Conservation (phyloP, 2,888 invertebrate genomes). For the Lithophane ornitopus region DNA sequence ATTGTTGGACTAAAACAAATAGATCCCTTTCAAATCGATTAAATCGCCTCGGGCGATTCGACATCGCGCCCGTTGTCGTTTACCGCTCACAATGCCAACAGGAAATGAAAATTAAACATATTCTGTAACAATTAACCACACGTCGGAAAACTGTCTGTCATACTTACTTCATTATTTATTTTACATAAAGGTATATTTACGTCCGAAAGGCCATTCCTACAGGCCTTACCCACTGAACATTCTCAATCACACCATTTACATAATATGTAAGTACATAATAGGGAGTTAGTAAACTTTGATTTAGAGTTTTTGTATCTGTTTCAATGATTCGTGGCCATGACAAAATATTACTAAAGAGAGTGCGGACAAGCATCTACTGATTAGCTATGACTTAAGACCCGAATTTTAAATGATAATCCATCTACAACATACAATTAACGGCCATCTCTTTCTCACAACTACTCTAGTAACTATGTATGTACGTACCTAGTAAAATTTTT, state of each 20-base stretch:
- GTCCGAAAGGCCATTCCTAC: conserved; percentile 34
- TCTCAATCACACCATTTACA: conserved; percentile 28
- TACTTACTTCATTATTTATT: conserved; percentile 64
- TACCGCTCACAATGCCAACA: conserved; percentile 64
- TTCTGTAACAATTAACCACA: conserved; percentile 69
- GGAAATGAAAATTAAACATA: conserved; percentile 69
- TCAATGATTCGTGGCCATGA: neutral
- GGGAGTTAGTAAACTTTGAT: no score
- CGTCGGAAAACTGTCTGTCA: conserved; percentile 59
- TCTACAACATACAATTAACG: no score
- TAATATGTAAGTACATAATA: no score
- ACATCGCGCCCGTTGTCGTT: conserved; percentile 56
- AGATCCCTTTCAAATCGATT: conserved; percentile 60
- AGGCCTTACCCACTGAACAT: conserved; percentile 10
- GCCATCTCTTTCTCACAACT: no score
- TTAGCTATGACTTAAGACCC: no score
- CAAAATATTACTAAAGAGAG: no score
- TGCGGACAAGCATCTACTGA: no score
- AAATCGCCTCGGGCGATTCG: conserved; percentile 53
- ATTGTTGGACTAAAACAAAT: conserved; percentile 50
- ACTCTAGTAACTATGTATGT: no score
- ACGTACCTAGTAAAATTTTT: no score
- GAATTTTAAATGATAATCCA: no score
- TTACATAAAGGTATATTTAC: conserved; percentile 40
- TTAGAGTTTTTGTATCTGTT: neutral